Percentiles rank a stretch among this genome's conserved stretches.
Evolutionary conservation across 1,140 invertebrate genomes (phyloP).

Genomic region (Diprion similis): DNA sequence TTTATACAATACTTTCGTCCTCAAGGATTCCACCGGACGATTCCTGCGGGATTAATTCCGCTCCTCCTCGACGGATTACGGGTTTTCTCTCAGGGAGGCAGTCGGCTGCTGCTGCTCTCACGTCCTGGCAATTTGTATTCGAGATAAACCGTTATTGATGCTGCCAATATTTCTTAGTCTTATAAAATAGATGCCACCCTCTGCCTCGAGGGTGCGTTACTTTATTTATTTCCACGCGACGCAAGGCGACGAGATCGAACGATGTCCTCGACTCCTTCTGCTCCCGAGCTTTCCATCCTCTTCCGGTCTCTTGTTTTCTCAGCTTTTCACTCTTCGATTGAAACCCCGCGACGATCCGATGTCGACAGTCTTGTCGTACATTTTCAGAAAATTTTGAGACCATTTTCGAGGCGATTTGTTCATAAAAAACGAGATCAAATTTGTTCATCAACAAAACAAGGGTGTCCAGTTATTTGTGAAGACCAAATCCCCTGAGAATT

Average conservation of each 20-base stretch:
- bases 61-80: constrained; percentile 51
- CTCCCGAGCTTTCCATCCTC: no score
- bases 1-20: no score
- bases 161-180: constrained; percentile 53
- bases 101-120: constrained; percentile 26
- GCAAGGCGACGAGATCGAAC: constrained; percentile 10
- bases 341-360: no score
- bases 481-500: no score
- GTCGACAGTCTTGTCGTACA: no score
- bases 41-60: background rate
- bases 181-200: constrained; percentile 51
- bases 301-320: no score
- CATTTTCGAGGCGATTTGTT: no score
- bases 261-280: background rate
- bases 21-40: background rate
- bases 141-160: constrained; percentile 59
- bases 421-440: no score
- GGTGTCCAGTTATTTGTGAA: no score
- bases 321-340: no score
- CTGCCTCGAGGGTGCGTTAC: constrained; percentile 34
- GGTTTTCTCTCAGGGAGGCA: constrained; percentile 54
- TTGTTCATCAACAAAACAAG: no score
- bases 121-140: constrained; percentile 49
- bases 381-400: no score
- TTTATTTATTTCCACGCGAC: constrained; percentile 35